Percentiles rank a stretch among this genome's conserved stretches.
Evolutionary conservation across 2,888 invertebrate genomes (phyloP).

Genomic region (Masnerella sp.): DNA sequence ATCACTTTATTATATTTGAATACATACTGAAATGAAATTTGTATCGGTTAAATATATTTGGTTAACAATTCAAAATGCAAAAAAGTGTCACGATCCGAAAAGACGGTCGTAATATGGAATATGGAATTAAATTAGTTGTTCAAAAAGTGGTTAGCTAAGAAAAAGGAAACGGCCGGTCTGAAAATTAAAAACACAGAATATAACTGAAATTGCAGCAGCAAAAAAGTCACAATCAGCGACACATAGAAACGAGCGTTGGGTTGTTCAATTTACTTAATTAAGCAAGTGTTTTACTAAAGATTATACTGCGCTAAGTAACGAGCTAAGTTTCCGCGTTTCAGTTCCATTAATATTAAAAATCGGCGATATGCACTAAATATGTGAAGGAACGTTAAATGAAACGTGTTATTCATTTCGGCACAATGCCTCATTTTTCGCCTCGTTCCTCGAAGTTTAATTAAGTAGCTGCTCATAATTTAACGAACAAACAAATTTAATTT

Average conservation of each 20-base stretch:
- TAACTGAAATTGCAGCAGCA: constrained; percentile 47
- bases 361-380: constrained; percentile 15
- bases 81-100: neutral
- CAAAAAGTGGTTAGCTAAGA: constrained; percentile 32
- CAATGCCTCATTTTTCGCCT: too few relatives aligned
- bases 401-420: neutral
- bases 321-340: constrained; percentile 56
- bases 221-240: constrained; percentile 60
- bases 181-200: constrained; percentile 53
- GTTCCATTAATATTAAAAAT: constrained; percentile 49
- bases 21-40: too few relatives aligned
- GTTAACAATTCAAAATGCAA: neutral
- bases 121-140: constrained; percentile 39
- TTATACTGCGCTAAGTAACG: constrained; percentile 63
- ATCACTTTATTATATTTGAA: too few relatives aligned
- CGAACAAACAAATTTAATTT: too few relatives aligned
- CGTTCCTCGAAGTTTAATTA: too few relatives aligned
- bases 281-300: constrained; percentile 63
- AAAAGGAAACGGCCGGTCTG: constrained; percentile 36
- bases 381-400: neutral
- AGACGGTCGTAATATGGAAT: neutral
- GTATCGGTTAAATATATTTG: neutral
- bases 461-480: too few relatives aligned
- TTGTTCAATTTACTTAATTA: constrained; percentile 65
- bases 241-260: constrained; percentile 56